These are phyloP conservation scores for Lytechinus pictus DNA, from an alignment of 35 echinoderm and acorn worm genomes.

Conservation along the genomic window DNA sequence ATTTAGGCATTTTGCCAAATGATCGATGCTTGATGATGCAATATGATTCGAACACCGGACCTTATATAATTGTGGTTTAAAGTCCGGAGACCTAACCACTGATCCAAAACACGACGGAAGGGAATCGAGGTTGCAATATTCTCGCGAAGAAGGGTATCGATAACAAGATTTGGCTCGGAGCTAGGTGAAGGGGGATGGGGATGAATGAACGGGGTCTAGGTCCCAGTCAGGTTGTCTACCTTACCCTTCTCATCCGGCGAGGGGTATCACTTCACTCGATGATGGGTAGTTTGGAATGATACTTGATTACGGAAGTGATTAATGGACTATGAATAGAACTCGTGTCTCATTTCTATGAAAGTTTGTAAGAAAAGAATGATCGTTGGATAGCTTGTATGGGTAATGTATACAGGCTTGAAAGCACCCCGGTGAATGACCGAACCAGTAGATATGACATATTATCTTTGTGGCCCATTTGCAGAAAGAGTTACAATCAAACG, in stretches of 20 bases:
- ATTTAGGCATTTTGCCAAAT: no score
- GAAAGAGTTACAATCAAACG: no score
- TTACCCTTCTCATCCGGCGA: not conserved
- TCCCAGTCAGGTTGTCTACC: not conserved
- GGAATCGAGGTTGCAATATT: not conserved
- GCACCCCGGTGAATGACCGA: not conserved
- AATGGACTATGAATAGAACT: not conserved
- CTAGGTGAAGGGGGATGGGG: not conserved
- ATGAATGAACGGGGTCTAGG: not conserved
- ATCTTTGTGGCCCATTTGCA: no score
- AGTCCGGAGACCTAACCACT: no score
- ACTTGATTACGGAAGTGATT: not conserved
- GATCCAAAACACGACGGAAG: no score
- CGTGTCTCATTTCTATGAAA: not conserved
- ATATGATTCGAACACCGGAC: no score
- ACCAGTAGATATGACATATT: no score
- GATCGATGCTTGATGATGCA: no score
- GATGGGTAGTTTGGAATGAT: not conserved
- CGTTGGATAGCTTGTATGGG: not conserved
- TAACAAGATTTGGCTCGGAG: not conserved
- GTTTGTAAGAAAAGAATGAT: not conserved
- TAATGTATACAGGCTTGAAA: not conserved
- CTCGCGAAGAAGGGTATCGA: not conserved
- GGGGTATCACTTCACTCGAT: not conserved
- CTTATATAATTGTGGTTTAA: no score